Base-by-base conservation (phyloP, 92 coral and sea anemone genomes). In the Epizoanthus fatuus region DNA sequence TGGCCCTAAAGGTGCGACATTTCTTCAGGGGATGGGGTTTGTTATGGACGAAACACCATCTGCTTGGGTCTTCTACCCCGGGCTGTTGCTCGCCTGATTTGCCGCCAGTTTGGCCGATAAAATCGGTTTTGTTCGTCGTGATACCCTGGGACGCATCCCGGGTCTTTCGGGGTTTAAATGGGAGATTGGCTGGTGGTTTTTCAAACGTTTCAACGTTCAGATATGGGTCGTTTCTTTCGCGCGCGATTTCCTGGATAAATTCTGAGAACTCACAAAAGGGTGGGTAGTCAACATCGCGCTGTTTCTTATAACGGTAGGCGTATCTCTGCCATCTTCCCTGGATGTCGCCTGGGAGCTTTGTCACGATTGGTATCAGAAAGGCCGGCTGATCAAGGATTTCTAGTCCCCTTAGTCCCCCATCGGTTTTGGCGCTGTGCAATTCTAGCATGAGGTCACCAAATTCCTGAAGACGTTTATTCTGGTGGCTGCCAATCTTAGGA, bases 261-360 rank as follows among this genome's bases (percentile, higher is more conserved):
- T 16, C 13, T 1, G 88, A 56, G 10, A 92, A 89, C 74, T 92
- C 93, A 1, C 38, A 17, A 35, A 92, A 92, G 49, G 95, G 84
- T 10, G 93, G 95, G 53, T 85, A 92, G 45, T 92, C 93, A 5
- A 66, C 79, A 4, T 69, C 13, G 14, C 69, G 71, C 8, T 81
- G 54, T 15, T 16, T 37, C 60, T 84, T 85, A 65, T 67, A 62
- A 3, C 44, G 74, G 65, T 44, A 92, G 15, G 93, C 93, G 58
- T 89, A 91, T 40, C 91, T 72, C 56, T 90, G 93, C 91, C 93
- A 92, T 40, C 91, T 77, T 9, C 77, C 84, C 63, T 79, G 91
- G 12, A 92, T 60, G 63, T 92, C 95, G 12, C 53, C 73, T 2
- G 95, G 88, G 9, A 89, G 54, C n/a, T 85, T 92, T 5, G 70